Evolutionary conservation across 2,888 invertebrate genomes (phyloP).

Genomic region (Panopea generosa): DNA sequence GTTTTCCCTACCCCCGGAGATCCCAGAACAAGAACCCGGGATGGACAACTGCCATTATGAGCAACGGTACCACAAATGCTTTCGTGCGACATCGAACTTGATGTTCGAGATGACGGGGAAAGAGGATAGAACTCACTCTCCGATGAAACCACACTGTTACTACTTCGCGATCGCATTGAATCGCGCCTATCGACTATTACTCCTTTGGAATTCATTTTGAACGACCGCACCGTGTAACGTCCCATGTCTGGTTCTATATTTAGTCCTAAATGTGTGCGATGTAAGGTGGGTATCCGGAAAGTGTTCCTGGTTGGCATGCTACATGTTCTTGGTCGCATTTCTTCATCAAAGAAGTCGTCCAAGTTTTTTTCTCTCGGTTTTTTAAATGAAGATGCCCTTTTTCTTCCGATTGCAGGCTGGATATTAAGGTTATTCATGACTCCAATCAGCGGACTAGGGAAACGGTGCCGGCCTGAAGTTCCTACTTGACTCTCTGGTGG

Average conservation of each 20-base stretch:
- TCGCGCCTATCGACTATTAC: constrained; percentile 97
- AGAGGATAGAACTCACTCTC: constrained; percentile 85
- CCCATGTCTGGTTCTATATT: constrained; percentile 64
- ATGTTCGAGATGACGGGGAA: constrained; percentile 73
- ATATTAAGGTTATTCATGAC: constrained; percentile 60
- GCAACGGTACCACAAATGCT: no score
- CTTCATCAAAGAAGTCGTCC: constrained; percentile 71
- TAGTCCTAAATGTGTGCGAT: constrained; percentile 59
- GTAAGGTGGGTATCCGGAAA: constrained; percentile 70
- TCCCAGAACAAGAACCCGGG: constrained; percentile 89
- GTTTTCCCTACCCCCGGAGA: constrained; percentile 89
- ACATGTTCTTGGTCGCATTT: constrained; percentile 81
- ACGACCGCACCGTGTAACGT: constrained; percentile 93
- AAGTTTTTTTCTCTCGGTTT: constrained; percentile 66
- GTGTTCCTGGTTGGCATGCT: constrained; percentile 79
- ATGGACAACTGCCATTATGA: no score
- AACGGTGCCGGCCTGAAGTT: no score
- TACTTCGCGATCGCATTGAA: constrained; percentile 94
- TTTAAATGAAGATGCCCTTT: constrained; percentile 74
- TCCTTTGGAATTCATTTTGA: constrained; percentile 96
- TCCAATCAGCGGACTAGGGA: constrained; percentile 51
- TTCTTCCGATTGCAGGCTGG: constrained; percentile 62
- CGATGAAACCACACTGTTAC: constrained; percentile 92
- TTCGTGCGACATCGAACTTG: constrained; percentile 89
- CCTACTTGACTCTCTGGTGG: no score